These are phyloP conservation scores for Pithys albifrons DNA, from an alignment of 2,113 vertebrate species.

Conservation along the genomic window DNA sequence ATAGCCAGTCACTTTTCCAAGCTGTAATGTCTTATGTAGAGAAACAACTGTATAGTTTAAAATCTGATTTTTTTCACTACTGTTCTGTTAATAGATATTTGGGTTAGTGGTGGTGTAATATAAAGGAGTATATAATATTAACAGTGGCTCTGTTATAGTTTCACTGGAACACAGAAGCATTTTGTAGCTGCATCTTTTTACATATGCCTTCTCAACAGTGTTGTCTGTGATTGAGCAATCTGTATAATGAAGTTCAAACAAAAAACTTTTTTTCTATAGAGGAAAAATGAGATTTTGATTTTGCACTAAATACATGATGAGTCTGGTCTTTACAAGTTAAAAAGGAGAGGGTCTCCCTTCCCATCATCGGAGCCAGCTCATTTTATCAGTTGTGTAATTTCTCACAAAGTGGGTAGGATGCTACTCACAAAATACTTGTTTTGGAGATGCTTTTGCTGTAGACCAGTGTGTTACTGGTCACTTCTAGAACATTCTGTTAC, in stretches of 20 bases:
- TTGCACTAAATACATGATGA: background rate
- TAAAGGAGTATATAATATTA: background rate
- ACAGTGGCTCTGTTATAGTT: background rate
- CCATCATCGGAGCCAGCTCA: background rate
- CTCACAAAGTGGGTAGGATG: background rate
- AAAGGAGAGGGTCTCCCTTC: background rate
- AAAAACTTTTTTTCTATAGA: background rate
- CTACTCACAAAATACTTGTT: background rate
- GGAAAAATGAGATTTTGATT: background rate
- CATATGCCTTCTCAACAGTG: background rate
- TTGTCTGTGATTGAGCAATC: background rate
- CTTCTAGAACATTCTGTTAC: background rate
- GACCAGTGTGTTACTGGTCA: background rate
- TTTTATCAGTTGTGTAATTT: background rate
- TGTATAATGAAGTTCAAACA: background rate
- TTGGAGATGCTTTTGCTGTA: background rate
- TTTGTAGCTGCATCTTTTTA: background rate
- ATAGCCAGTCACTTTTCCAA: background rate
- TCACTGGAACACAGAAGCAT: background rate
- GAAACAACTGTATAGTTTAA: conserved; percentile 26
- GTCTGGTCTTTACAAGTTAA: background rate
- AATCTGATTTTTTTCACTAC: background rate
- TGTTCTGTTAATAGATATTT: background rate
- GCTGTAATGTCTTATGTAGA: conserved; percentile 60
- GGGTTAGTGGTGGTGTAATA: background rate